A percentile compares a stretch with the other conserved stretches of the same genome.
Evolutionary conservation across 2,113 vertebrate genomes (phyloP).

Genomic region (Mobula birostris): DNA sequence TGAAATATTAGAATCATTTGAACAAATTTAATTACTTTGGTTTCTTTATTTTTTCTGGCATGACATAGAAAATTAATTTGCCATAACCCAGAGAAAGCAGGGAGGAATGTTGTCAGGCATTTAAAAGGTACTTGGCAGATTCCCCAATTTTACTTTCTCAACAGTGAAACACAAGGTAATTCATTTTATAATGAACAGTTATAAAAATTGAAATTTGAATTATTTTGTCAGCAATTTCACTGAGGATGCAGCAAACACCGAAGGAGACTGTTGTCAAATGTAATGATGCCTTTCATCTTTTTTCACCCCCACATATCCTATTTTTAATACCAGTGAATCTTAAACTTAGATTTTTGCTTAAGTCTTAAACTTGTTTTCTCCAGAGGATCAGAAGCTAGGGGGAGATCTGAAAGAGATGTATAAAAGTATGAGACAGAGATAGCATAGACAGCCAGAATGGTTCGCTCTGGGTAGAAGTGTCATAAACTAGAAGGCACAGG

Average conservation of each 20-base stretch:
- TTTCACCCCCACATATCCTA: neutral
- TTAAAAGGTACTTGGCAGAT: constrained; percentile 17
- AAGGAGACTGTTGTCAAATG: neutral
- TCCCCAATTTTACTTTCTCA: neutral
- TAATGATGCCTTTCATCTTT: neutral
- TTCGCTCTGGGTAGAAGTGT: no score
- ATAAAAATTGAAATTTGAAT: neutral
- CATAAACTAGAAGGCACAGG: no score
- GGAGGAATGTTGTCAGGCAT: constrained; percentile 32
- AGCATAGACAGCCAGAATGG: no score
- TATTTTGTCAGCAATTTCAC: constrained; percentile 15
- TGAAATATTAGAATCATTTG: constrained; percentile 12
- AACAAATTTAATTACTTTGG: constrained; percentile 36
- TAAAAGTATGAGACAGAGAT: no score
- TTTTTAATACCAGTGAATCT: neutral
- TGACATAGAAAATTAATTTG: neutral
- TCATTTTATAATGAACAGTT: neutral
- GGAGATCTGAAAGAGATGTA: no score
- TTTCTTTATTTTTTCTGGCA: constrained; percentile 27
- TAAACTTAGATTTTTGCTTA: no score
- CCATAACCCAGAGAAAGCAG: constrained; percentile 1
- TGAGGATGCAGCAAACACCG: neutral
- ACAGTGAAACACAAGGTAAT: neutral
- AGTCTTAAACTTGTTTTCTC: no score
- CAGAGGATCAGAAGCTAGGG: no score